Evolutionary conservation across 2,888 invertebrate species (phyloP).

Genomic region (Hyles lineata): DNA sequence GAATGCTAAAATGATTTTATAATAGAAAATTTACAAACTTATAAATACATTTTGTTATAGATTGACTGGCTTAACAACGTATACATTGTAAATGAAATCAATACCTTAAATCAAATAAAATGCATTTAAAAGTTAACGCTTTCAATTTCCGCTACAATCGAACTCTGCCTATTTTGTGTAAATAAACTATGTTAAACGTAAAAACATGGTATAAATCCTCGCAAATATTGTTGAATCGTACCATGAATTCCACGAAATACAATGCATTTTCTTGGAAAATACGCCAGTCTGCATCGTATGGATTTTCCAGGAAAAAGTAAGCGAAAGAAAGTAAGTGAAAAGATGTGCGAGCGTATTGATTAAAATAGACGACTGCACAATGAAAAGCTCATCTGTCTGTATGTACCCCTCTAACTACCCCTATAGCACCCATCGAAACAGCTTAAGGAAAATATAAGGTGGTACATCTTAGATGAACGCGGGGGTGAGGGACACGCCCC

Average conservation of each 20-base stretch:
- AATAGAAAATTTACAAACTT: no score
- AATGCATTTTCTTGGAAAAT: not conserved
- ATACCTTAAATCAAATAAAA: no score
- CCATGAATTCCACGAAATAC: not conserved
- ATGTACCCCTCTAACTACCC: constrained; percentile 40
- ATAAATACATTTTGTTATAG: no score
- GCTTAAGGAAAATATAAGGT: constrained; percentile 66
- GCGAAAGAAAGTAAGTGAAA: not conserved
- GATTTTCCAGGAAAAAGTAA: not conserved
- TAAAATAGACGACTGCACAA: constrained; percentile 25
- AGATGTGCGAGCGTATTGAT: constrained; percentile 23
- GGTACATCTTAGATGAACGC: constrained; percentile 55
- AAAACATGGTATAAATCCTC: not conserved
- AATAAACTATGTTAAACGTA: not conserved
- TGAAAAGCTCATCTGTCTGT: constrained; percentile 21
- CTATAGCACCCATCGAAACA: constrained; percentile 48
- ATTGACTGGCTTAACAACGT: no score
- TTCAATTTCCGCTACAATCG: not conserved
- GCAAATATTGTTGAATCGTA: not conserved
- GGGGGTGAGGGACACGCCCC: constrained; percentile 66
- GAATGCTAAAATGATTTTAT: no score
- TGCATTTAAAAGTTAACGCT: not conserved
- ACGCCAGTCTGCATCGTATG: not conserved
- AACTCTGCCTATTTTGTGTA: not conserved
- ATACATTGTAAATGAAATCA: no score